Conservation (phyloP, 2,888 invertebrate genomes). For the Sminthurinus aureus region DNA sequence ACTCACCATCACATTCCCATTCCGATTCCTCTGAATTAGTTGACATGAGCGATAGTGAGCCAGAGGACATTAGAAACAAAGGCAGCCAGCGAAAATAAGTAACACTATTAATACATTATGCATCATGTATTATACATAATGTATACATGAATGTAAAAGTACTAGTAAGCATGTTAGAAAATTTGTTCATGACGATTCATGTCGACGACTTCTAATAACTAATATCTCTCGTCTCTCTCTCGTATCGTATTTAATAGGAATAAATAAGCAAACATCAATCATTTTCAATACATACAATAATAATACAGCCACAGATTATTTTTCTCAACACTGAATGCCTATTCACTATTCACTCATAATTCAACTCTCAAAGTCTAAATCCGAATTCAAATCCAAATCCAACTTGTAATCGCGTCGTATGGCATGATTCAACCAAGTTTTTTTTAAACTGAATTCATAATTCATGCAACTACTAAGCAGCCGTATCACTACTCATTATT, state of each 20-base stretch:
- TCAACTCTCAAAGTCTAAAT: neutral
- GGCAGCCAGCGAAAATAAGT: slow-evolving; percentile 17
- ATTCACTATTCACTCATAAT: neutral
- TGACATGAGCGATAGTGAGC: slow-evolving; percentile 59
- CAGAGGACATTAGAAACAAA: slow-evolving; percentile 42
- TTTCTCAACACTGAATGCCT: neutral
- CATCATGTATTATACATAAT: too few relatives aligned
- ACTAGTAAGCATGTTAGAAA: too few relatives aligned
- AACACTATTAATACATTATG: neutral
- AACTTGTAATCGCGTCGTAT: neutral
- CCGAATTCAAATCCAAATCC: neutral
- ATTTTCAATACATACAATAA: neutral
- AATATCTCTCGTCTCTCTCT: too few relatives aligned
- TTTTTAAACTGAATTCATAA: too few relatives aligned
- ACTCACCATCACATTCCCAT: slow-evolving; percentile 51
- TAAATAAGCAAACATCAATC: neutral
- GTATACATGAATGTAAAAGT: too few relatives aligned
- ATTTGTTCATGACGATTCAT: too few relatives aligned
- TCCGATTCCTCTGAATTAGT: slow-evolving; percentile 58
- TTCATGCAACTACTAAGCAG: too few relatives aligned
- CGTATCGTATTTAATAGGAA: neutral
- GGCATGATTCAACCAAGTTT: too few relatives aligned
- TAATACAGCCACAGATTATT: neutral
- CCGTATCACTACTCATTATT: neutral
- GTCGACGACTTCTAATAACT: too few relatives aligned